Evolutionary conservation across 1,140 invertebrate genomes (phyloP), one percentile per base, ranked within the genome.

Genomic region (Drosophila varians): DNA sequence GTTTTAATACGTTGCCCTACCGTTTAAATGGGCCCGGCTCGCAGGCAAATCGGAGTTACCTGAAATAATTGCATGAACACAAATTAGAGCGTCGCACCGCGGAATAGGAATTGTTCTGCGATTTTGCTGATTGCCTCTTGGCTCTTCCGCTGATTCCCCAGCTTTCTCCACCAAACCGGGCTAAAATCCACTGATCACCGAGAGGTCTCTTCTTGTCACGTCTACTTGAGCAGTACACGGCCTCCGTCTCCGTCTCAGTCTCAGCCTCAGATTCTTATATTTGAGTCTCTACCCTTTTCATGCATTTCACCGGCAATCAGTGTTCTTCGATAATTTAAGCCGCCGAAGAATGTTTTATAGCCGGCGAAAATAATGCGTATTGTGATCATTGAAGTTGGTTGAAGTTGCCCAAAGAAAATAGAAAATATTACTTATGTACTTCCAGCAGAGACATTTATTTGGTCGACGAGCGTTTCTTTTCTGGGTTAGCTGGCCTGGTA

Each of bases 31-130:
- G 72, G 72, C 55, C 53, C 60, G 21, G 14, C 19, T 58, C 6
- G 52, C 43, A 60, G 34, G 61, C 62, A 75, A 79, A 72, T 72
- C 51, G 60, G 47, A 76, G 77, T 80, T 80, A 69, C 56, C 78
- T 77, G 73, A 82, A 80, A 80, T 80, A 80, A 80, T 80, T 82
- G 71, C 77, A 52, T 73, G 77, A 76, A 82, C 77, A 77, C 77
- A 80, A 80, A 82, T 80, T 82, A 51, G 77, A 80, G 77, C 77
- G 77, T 38, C 36, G 38, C 38, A 18, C 74, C 38, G 40, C 47
- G 34, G 49, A 53, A 57, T 82, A 58, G 77, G 78, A 82, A 82
- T 77, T 34, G 58, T 82, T 80, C 77, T 82, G 71, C 57, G 69
- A 43, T 65, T 38, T 26, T 5, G 14, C 14, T 66, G 61, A 51